Evolutionary conservation across 2,888 invertebrate genomes (phyloP).

Genomic region (Heliconius hortense): DNA sequence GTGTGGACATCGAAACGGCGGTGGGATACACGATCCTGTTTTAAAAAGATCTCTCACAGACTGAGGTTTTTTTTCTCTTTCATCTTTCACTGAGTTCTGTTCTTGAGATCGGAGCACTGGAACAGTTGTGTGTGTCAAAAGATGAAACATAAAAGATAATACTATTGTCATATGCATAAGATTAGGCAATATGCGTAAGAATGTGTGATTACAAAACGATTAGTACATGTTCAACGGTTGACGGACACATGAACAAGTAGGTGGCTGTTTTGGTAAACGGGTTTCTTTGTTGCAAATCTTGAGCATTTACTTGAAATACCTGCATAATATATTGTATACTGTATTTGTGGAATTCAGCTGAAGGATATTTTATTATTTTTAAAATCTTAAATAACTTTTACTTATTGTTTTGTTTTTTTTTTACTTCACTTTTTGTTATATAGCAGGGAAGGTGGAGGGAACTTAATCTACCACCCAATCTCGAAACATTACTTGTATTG

Average conservation of each 20-base stretch:
- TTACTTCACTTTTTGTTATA: no score
- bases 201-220: slow-evolving; percentile 23
- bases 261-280: slow-evolving; percentile 32
- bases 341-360: slow-evolving; percentile 11
- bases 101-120: slow-evolving; percentile 72
- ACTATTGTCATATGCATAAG: not conserved
- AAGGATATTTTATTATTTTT: not conserved
- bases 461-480: no score
- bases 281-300: slow-evolving; percentile 34
- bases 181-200: not conserved
- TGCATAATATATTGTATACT: slow-evolving; percentile 6
- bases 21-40: slow-evolving; percentile 90
- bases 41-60: slow-evolving; percentile 87
- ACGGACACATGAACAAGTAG: slow-evolving; percentile 28
- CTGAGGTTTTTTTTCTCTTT: slow-evolving; percentile 75
- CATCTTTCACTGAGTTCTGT: slow-evolving; percentile 49
- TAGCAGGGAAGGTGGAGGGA: no score
- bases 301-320: slow-evolving; percentile 32
- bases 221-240: slow-evolving; percentile 27
- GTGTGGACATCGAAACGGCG: slow-evolving; percentile 91
- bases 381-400: not conserved
- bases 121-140: slow-evolving; percentile 30
- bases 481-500: not conserved
- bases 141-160: not conserved
- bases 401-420: no score